phyloP scores from a whole-genome alignment of 2,113 vertebrate species.

The Puma concolor region DNA sequence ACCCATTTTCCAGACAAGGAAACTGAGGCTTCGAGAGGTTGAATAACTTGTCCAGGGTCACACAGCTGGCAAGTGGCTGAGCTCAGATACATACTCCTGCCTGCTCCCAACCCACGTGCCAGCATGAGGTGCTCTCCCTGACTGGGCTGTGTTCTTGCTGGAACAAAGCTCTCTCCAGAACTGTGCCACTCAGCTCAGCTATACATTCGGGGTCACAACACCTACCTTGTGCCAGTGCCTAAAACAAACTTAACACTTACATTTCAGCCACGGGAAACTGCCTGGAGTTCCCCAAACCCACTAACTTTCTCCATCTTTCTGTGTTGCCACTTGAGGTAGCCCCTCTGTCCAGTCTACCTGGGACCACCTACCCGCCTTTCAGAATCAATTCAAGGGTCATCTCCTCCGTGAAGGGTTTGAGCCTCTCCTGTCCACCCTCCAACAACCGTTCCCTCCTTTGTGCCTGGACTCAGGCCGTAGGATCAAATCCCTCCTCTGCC shows the following conservation, averaged over 20 bases:
- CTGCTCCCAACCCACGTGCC: background rate
- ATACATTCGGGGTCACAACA: background rate
- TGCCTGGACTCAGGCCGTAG: background rate
- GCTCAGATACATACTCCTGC: background rate
- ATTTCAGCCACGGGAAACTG: background rate
- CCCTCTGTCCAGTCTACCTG: background rate
- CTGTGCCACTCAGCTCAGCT: background rate
- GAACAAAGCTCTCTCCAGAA: background rate
- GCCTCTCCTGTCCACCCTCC: fast-evolving
- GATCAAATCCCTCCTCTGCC: background rate
- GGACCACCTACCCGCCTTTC: background rate
- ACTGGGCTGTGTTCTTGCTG: too few relatives aligned
- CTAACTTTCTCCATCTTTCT: background rate
- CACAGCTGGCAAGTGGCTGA: background rate
- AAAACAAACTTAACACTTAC: background rate
- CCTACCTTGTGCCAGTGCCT: background rate
- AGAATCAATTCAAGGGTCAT: background rate
- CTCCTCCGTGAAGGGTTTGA: background rate
- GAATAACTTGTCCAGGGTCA: background rate
- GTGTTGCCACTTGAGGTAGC: background rate
- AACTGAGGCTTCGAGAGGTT: background rate
- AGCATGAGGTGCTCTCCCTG: background rate
- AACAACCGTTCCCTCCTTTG: background rate
- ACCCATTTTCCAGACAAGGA: background rate
- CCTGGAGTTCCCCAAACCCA: background rate